Evolutionary conservation across 2,888 invertebrate species (phyloP), one percentile per base, ranked within the genome.

Genomic region (Lasioglossum calceatum): DNA sequence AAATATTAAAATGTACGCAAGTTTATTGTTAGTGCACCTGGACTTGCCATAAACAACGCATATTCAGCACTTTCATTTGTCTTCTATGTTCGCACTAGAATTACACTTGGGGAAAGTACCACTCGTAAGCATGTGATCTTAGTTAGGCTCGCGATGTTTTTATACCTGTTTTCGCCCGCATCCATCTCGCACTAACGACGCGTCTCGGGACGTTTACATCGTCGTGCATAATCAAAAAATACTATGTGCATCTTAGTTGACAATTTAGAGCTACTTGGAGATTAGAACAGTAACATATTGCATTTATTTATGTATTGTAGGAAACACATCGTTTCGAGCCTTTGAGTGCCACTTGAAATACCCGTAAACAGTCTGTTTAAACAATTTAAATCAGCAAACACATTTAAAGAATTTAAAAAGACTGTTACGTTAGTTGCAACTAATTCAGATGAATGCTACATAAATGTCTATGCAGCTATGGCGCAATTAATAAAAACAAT

Each of bases 21-120:
- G 39, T 76, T 76, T 27, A 58, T 75, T 58, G 75, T 58, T 61
- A 75, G 54, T 61, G 75, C 58, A 42, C 54, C 58, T 42, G 58
- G 54, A 75, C 58, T 42, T 27, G 75, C 14, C 39, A 61, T 76
- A 50, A 36, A 47, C 74, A 74, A 44, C 19, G 36, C 64, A 12
- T 64, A 72, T 61, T 88, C 73, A 47, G 32, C 32, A 73, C 73
- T 73, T 73, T 73, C 73, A 73, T 73, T 73, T 73, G 47, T 73
- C 73, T 64, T 73, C 32, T 73, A 73, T 32, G 73, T 71, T n/a
- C 54, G 71, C 78, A 19, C 39, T 27, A 47, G 23, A 50, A 47
- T 47, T 73, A 47, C 32, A 73, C 27, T 73, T 50, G 47, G 73
- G 64, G 50, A 73, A 73, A 73, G 47, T 73, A 73, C 50, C 44